These are phyloP conservation scores for Riptortus pedestris DNA, from an alignment of 1,140 invertebrate genomes.

Conservation along the genomic window DNA sequence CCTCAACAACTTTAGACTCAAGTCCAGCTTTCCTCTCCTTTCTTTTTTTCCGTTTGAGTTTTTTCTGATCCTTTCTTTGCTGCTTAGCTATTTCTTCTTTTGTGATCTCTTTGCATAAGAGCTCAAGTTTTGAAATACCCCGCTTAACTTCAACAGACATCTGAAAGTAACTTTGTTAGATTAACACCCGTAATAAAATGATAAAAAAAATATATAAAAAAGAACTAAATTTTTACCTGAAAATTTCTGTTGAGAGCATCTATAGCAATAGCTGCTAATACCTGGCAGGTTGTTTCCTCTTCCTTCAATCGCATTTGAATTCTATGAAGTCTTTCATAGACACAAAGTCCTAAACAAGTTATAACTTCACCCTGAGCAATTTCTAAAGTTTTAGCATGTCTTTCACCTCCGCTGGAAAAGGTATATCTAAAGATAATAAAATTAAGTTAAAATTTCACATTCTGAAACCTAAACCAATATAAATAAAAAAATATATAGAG, in stretches of 20 bases:
- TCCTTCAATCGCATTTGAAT: slow-evolving; percentile 74
- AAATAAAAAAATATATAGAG: no score
- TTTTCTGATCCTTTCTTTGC: slow-evolving; percentile 73
- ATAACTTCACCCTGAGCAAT: slow-evolving; percentile 92
- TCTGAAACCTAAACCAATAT: no score
- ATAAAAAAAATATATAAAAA: not conserved
- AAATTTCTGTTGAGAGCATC: slow-evolving; percentile 79
- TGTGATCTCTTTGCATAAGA: slow-evolving; percentile 68
- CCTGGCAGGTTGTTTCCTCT: slow-evolving; percentile 83
- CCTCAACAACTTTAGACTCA: slow-evolving; percentile 39
- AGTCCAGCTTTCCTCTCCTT: slow-evolving; percentile 50
- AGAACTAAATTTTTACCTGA: slow-evolving; percentile 40
- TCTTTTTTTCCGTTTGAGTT: slow-evolving; percentile 74
- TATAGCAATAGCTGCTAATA: slow-evolving; percentile 76
- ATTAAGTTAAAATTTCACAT: slow-evolving; percentile 42
- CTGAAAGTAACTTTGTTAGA: slow-evolving; percentile 36
- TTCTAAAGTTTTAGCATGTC: slow-evolving; percentile 88
- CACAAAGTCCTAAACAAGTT: slow-evolving; percentile 82
- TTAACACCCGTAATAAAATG: not conserved
- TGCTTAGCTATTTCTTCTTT: slow-evolving; percentile 73
- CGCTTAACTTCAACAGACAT: slow-evolving; percentile 77
- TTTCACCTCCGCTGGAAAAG: slow-evolving; percentile 55
- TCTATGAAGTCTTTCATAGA: slow-evolving; percentile 75
- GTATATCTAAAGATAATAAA: slow-evolving; percentile 4
- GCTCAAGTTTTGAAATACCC: slow-evolving; percentile 74